phyloP scores from a whole-genome alignment of 2,113 vertebrate genomes.

The Solea senegalensis region DNA sequence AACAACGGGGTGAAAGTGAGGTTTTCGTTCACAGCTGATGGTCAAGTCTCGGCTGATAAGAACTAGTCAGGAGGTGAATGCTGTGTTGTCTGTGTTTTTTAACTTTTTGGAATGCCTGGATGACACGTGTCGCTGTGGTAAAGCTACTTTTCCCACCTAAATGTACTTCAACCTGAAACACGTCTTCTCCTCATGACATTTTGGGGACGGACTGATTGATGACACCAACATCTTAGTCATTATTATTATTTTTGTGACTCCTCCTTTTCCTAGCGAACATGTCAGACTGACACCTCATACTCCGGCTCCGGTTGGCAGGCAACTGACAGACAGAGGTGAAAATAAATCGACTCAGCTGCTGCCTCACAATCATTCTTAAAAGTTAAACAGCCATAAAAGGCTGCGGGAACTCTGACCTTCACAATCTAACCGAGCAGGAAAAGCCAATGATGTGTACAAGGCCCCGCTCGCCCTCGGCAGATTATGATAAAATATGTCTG shows the following conservation, averaged over 20 bases:
- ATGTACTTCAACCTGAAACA: neutral
- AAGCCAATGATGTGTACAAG: constrained; percentile 96
- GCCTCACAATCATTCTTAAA: constrained; percentile 82
- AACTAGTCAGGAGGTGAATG: too few relatives aligned
- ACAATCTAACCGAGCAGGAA: constrained; percentile 92
- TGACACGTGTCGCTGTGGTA: too few relatives aligned
- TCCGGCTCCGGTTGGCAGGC: too few relatives aligned
- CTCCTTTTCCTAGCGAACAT: neutral
- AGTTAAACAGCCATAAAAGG: constrained; percentile 90
- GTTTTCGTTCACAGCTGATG: too few relatives aligned
- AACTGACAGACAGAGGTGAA: constrained; percentile 34
- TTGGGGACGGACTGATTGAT: neutral
- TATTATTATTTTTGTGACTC: neutral
- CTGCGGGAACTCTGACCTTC: constrained; percentile 95
- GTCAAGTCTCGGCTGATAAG: too few relatives aligned
- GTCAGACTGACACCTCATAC: neutral
- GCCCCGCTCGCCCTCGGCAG: constrained; percentile 86
- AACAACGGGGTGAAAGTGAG: too few relatives aligned
- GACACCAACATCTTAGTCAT: neutral
- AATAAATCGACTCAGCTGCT: constrained; percentile 53
- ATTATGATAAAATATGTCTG: constrained; percentile 95
- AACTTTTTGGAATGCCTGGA: too few relatives aligned
- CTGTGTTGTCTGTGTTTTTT: too few relatives aligned
- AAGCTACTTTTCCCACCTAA: too few relatives aligned
- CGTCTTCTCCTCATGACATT: neutral